These are phyloP conservation scores for Hyalella azteca DNA, from an alignment of 2,888 invertebrate genomes.

Conservation along the genomic window DNA sequence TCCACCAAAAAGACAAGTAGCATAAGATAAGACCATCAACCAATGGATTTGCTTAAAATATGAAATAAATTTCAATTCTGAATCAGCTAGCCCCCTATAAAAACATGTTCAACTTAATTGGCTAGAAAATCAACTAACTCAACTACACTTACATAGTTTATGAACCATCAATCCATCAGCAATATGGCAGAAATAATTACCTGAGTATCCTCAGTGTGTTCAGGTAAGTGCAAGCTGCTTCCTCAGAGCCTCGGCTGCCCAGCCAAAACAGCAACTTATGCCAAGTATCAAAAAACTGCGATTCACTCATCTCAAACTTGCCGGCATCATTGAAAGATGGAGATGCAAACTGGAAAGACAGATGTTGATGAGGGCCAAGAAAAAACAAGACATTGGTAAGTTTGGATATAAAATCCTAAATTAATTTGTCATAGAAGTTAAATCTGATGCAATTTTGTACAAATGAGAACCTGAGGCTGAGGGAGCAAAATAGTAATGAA, in stretches of 20 bases:
- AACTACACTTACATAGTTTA: too few species aligned
- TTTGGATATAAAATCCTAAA: neutral
- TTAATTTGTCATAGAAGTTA: neutral
- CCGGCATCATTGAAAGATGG: neutral
- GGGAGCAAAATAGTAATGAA: neutral
- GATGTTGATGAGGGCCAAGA: neutral
- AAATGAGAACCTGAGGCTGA: neutral
- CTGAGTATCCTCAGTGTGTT: neutral
- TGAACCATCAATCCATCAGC: too few species aligned
- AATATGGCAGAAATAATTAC: neutral
- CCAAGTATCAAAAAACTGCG: neutral
- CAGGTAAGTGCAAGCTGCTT: neutral
- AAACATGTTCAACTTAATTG: too few species aligned
- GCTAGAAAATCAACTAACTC: too few species aligned
- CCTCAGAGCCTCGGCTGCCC: neutral
- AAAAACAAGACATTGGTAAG: neutral
- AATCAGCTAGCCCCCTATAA: too few species aligned
- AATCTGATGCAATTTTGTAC: neutral
- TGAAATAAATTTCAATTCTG: too few species aligned
- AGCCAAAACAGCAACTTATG: neutral
- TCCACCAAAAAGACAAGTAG: neutral
- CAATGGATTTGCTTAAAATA: neutral
- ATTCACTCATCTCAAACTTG: neutral
- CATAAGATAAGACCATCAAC: neutral
- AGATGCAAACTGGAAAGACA: neutral